These are phyloP conservation scores for Drosophila buzzatii DNA, from an alignment of 2,888 invertebrate species.

Conservation along the genomic window DNA sequence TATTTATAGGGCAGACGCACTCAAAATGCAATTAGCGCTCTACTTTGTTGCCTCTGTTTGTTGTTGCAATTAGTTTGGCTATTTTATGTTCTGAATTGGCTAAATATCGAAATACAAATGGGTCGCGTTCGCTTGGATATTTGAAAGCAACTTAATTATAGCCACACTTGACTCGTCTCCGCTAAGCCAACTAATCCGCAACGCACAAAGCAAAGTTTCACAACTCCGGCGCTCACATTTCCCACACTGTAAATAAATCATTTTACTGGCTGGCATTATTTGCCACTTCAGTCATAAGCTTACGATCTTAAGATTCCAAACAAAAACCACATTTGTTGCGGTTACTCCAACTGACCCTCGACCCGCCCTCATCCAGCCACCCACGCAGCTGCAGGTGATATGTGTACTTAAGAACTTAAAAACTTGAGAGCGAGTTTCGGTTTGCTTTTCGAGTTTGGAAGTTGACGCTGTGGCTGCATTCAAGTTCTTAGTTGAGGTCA, in stretches of 20 bases:
- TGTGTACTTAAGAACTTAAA: conserved; percentile 70
- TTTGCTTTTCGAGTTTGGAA: conserved; percentile 49
- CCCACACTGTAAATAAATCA: conserved; percentile 60
- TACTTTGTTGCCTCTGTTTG: conserved; percentile 33
- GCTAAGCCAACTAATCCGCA: conserved; percentile 40
- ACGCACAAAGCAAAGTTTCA: conserved; percentile 1
- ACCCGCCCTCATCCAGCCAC: not conserved
- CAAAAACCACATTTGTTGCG: conserved; percentile 64
- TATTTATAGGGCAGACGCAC: conserved; percentile 45
- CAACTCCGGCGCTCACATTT: not conserved
- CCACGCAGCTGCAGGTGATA: conserved; percentile 51
- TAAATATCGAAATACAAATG: conserved; percentile 1
- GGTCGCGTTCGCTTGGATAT: not conserved
- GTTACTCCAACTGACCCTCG: conserved; percentile 28
- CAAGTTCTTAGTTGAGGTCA: conserved; percentile 59
- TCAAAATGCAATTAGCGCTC: conserved; percentile 17
- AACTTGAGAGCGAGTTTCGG: conserved; percentile 63
- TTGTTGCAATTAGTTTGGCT: conserved; percentile 12
- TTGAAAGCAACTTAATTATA: conserved; percentile 42
- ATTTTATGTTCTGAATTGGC: conserved; percentile 9
- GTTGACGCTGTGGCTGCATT: conserved; percentile 64
- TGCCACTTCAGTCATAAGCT: conserved; percentile 54
- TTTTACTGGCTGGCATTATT: conserved; percentile 50
- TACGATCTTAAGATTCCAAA: conserved; percentile 49
- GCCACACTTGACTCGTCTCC: conserved; percentile 44